Base-by-base conservation (phyloP, 1,140 invertebrate species). In the Lasioglossum baleicum region DNA sequence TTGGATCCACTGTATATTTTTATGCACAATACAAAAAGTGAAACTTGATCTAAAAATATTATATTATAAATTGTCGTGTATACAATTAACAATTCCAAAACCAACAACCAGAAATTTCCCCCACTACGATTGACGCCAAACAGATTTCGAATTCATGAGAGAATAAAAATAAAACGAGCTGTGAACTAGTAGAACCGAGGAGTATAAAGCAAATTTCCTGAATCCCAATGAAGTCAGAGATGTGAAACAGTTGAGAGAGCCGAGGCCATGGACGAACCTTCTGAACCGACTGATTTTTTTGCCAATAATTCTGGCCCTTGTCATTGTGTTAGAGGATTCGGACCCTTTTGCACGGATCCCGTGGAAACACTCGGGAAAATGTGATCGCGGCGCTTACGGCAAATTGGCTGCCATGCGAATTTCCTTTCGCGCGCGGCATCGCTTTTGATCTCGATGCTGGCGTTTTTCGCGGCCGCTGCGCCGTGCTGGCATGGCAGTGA, bases 381-480 rank as follows among this genome's bases (percentile, higher is more conserved):
- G 74, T 73, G 40, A 15, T 15, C 44, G 20, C 35, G 48, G 53
- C 61, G 64, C 8, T 67, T 56, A 44, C 77, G 58, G 70, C 66
- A 85, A 82, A 86, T 86, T 85, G 84, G 64, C 31, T 61, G 51
- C 17, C 71, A 53, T 7, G 56, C 56, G n/a, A 74, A 75, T 76
- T 53, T 75, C 71, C 58, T 84, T 31, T 70, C 42, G 11, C 63
- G 61, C 60, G 68, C 42, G 56, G 20, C 20, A 6, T 58, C 13
- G 66, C 67, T 84, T 84, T 84, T 63, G 35, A 61, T 68, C 35
- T 76, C 65, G 13, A 15, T 20, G 51, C 20, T 20, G 56, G 26
- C 66, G 73, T 85, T 85, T 81, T 56, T 75, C 65, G 22, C 26
- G 60, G 48, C 5, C 4, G 22, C 5, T 17, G 7, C 7, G n/a